Evolutionary conservation across 2,113 vertebrate species (phyloP), one percentile per base, ranked within the genome.

Genomic region (Mus pahari): DNA sequence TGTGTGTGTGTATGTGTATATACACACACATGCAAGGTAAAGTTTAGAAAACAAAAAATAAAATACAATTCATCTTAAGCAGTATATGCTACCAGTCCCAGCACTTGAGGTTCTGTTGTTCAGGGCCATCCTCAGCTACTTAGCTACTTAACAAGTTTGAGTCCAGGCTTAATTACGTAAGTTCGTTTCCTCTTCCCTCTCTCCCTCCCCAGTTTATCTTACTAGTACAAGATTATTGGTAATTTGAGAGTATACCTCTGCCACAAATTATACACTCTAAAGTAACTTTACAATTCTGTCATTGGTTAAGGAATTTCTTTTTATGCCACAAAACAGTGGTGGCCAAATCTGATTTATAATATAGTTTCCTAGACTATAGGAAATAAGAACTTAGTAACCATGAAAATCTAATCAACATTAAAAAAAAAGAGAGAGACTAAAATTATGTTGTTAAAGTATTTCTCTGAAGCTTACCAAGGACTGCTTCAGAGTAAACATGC

Each of bases 281-380:
- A 94, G 89, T 86, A 95, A 19, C 60, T 91, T 97, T 89, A 86
- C 24, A 79, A 20, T 71, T 95, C 62, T 96, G 12, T 79, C 48
- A 60, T n/a, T 93, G 42, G 42, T 33, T 42, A 13, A 31, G 36
- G 42, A 42, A 62, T 28, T 83, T 42, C 17, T 83, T 39, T 86
- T 66, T 33, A 48, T 66, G 28, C 26, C 58, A 48, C 31, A 86
- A 86, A 28, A 86, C 42, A 86, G 28, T 86, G 60, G 17, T 20
- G 58, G 24, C 24, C 55, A 83, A 62, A 28, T n/a, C 58, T 83
- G 81, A 42, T 42, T 28, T 39, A 83, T 62, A 66, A 42, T 66
- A 66, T 45, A 89, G 12, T 45, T 13, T 62, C 9, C 48, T 75
- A 20, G 36, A 68, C 53, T 89, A 0, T 78, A 24, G 36, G 48